phyloP scores from a whole-genome alignment of 2,113 vertebrate species.

The Rafetus swinhoei region DNA sequence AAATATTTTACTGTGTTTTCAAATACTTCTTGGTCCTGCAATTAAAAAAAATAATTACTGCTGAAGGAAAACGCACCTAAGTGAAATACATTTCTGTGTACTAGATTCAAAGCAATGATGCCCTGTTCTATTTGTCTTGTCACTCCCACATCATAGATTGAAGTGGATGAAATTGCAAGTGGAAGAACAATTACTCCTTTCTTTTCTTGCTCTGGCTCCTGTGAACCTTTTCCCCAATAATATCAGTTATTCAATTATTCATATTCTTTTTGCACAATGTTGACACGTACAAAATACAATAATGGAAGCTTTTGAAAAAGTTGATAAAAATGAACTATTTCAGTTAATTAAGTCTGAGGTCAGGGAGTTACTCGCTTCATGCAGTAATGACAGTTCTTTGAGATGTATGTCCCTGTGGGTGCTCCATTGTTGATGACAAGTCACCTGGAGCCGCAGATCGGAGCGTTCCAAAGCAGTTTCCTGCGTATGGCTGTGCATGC shows the following conservation, averaged over 20 bases:
- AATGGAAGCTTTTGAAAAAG: accelerated
- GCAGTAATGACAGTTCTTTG: no score
- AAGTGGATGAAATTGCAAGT: not conserved
- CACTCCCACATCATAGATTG: accelerated
- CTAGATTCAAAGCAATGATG: not conserved
- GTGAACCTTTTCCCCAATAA: not conserved
- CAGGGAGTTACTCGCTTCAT: not conserved
- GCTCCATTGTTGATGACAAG: no score
- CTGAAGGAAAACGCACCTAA: constrained; percentile 3
- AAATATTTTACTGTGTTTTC: not conserved
- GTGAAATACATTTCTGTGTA: not conserved
- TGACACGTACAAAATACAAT: not conserved
- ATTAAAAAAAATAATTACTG: not conserved
- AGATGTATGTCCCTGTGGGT: no score
- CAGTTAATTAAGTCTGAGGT: constrained; percentile 42
- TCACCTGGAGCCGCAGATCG: no score
- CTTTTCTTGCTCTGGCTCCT: not conserved
- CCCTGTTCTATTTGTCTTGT: not conserved
- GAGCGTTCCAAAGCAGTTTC: no score
- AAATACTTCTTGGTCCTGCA: not conserved
- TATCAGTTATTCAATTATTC: not conserved
- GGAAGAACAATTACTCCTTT: not conserved
- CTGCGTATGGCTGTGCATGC: no score
- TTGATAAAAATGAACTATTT: not conserved
- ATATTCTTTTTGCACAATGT: not conserved